Base-by-base conservation (phyloP, 1,140 invertebrate genomes). In the Carposina sasakii region DNA sequence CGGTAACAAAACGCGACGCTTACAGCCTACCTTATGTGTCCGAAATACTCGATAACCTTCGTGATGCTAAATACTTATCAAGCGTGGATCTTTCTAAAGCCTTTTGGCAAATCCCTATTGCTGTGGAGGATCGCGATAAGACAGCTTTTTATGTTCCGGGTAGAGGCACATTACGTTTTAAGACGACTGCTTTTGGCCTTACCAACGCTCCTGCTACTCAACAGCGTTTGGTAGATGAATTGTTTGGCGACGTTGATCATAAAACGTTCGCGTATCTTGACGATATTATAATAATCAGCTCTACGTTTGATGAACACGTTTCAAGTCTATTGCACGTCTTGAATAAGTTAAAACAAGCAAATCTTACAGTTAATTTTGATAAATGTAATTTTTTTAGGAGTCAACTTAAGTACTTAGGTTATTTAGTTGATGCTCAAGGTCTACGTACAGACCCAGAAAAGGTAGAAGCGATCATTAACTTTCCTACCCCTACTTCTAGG, bases 391-490 rank as follows among this genome's bases (percentile, higher is more conserved):
- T 36, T 39, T 31, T 34, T 20, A 22, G 52, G 19, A 20, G 45
- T 2, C 34, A 50, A n/a, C 41, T 67, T 23, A 22, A 34, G 8
- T 72, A 64, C 49, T 39, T 72, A 8, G 69, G 68, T 17, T 64
- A 63, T 26, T 23, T 71, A 1, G 57, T 71, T 8, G 48, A 54
- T 24, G 48, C 34, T 10, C 2, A 51, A 15, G 77, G 82, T 15
- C 13, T 81, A 4, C 37, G 56, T 33, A 54, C 66, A 1, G 67
- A 77, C 55, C 71, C 71, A 3, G 60, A 67, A n/a, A 86, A 86
- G 51, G 41, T 79, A 2, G 1, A 17, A 10, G 63, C 74, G 12
- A 74, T 86, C 4, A 15, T 54, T n/a, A 52, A 83, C 2, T 65
- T 76, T 48, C 53, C 63, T n/a, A 26, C 34, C 3, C 79, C 85